Conservation (phyloP, 2,888 invertebrate genomes). For the Drosophila sordidula region DNA sequence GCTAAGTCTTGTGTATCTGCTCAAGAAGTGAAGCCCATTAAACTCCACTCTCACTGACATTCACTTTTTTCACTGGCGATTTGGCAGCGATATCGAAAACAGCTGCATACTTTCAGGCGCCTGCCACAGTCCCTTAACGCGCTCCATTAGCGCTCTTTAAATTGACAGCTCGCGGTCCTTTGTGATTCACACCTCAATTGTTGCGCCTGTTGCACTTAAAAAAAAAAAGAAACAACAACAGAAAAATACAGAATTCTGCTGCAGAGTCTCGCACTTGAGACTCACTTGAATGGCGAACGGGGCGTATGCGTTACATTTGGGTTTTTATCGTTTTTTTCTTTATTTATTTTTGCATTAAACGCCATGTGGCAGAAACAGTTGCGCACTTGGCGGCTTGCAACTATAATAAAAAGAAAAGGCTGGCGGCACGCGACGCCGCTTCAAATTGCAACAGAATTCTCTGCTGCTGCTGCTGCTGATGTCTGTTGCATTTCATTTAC, state of each 20-base stretch:
- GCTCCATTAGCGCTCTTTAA: slow-evolving; percentile 59
- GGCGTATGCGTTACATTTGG: slow-evolving; percentile 63
- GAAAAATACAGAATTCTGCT: slow-evolving; percentile 11
- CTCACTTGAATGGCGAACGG: slow-evolving; percentile 62
- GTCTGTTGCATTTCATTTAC: slow-evolving; percentile 71
- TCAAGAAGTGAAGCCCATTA: no score
- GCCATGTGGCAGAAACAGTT: slow-evolving; percentile 54
- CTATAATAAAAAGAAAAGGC: slow-evolving; percentile 20
- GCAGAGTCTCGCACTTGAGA: slow-evolving; percentile 61
- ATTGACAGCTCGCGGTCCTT: slow-evolving; percentile 32
- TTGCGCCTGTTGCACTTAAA: slow-evolving; percentile 65
- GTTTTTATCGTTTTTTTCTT: slow-evolving; percentile 16
- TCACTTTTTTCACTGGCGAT: neutral
- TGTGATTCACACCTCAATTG: slow-evolving; percentile 57
- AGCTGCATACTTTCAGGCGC: neutral
- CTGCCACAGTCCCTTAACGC: slow-evolving; percentile 9
- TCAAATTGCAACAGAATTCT: slow-evolving; percentile 26
- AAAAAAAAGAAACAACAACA: slow-evolving; percentile 8
- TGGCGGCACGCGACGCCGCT: slow-evolving; percentile 57
- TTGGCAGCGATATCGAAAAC: slow-evolving; percentile 1
- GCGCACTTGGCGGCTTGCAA: slow-evolving; percentile 43
- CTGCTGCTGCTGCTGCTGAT: slow-evolving; percentile 10
- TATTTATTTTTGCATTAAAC: no score
- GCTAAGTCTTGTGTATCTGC: no score
- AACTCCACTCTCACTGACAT: no score